Evolutionary conservation across 2,888 invertebrate species (phyloP), one percentile per base, ranked within the genome.

Genomic region (Craniophora ligustri): DNA sequence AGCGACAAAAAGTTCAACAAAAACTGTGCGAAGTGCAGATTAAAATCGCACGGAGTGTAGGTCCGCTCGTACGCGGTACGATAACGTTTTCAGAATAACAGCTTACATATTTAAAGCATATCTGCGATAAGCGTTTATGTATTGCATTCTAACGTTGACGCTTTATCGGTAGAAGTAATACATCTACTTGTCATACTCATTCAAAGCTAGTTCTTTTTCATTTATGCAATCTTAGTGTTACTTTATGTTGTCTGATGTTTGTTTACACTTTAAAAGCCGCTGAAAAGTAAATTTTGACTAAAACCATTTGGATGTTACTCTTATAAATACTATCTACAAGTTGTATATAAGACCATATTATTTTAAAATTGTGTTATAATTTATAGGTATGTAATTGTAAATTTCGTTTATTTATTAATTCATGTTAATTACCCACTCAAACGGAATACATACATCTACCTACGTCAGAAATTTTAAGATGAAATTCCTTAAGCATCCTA

Each of bases 1-100:
- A 51, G 41, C 46, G 47, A 41, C 47, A 44, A 54, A 66, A 67
- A 57, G 60, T 46, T 67, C 64, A 73, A 68, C 39, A 46, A 64
- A 69, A 72, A 72, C 40, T 56, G 48, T 68, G 58, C 49, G 18
- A 42, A 58, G 45, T 47, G 51, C 58, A 64, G 68, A 73, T 72
- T 68, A 68, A 73, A 73, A 61, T 68, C 62, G 53, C 56, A 67
- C 58, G 38, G 38, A 38, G 61, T 55, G 53, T 51, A 50, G 55
- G 50, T 58, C 36, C 30, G 10, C 19, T 53, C 16, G 32, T 57
- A 61, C 26, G 39, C 39, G 46, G 21, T 4, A 18, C 66, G 57
- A 56, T 71, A 70, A 61, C 58, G 39, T 23, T 55, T 56, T 46
- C 49, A 56, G 55, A 58, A 63, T 55, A 66, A 54, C 45, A 36